Evolutionary conservation across 2,797 vertebrate species (phyloP).

Genomic region (Spizella passerina): DNA sequence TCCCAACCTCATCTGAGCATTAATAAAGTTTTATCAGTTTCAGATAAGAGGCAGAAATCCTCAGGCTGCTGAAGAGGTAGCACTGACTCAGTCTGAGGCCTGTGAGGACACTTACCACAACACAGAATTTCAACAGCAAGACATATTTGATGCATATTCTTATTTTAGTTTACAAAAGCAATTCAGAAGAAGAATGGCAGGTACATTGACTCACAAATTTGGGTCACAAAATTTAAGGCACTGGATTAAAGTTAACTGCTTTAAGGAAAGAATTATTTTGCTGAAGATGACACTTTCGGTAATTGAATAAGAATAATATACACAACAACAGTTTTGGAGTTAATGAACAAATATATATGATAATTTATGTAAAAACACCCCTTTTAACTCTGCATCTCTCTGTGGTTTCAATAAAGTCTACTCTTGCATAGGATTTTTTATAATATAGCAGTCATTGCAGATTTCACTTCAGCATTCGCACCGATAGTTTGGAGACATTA

Average conservation of each 20-base stretch:
- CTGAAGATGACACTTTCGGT: neutral
- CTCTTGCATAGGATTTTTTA: neutral
- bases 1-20: neutral
- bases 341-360: neutral
- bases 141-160: neutral
- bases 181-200: neutral
- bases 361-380: neutral
- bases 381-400: neutral
- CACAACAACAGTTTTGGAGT: neutral
- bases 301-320: neutral
- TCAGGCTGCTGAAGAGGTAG: neutral
- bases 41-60: constrained; percentile 41
- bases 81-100: neutral
- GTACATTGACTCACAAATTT: neutral
- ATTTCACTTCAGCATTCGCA: neutral
- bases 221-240: neutral
- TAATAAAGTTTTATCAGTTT: constrained; percentile 61
- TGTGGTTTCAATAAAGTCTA: neutral
- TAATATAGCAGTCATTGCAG: neutral
- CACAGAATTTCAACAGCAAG: neutral
- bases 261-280: neutral
- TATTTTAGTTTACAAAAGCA: neutral
- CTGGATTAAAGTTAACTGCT: neutral
- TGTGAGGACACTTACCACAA: neutral
- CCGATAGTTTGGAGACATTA: neutral